Evolutionary conservation across 2,888 invertebrate species (phyloP), one percentile per base, ranked within the genome.

Genomic region (Nomada ruficornis): DNA sequence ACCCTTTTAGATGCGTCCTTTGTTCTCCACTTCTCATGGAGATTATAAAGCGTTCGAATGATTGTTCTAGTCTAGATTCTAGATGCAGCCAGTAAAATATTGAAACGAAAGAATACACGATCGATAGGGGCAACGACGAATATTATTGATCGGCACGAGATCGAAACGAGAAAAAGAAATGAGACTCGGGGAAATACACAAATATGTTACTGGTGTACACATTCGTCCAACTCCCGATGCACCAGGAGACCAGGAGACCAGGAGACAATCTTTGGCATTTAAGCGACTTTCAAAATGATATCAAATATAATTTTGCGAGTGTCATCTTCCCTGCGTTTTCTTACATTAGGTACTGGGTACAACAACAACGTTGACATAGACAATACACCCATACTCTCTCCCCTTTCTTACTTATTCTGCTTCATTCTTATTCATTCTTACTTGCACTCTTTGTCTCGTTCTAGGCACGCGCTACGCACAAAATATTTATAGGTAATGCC

Each of bases 231-330:
- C 47, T 42, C 36, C 50, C 62, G 65, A 67, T 54, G 29, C 63
- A 67, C 62, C 65, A 7, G 29, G 29, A 29, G 29, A 29, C 7
- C 29, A 4, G 29, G 47, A 47, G 47, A 47, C 13, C 47, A 47
- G 47, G 59, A 69, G 59, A 72, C 69, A 55, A 77, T 88, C 87
- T 87, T 87, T 87, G 87, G 86, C 80, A 88, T 86, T 77, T 64
- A 74, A 85, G 69, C 78, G 80, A 80, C 64, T 76, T 57, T 81
- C 84, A 90, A 82, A 91, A 89, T 88, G 89, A 90, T 90, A 91
- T 88, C 86, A 88, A 90, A 90, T 90, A 89, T 86, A 89, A 90
- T 86, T 90, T 90, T 87, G 84, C 87, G 77, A 85, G 84, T 20
- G n/a, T 74, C 83, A 85, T 86, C 86, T 84, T 88, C 86, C 77